Conservation (phyloP, 2,113 vertebrate genomes). For the Datnioides undecimradiatus region DNA sequence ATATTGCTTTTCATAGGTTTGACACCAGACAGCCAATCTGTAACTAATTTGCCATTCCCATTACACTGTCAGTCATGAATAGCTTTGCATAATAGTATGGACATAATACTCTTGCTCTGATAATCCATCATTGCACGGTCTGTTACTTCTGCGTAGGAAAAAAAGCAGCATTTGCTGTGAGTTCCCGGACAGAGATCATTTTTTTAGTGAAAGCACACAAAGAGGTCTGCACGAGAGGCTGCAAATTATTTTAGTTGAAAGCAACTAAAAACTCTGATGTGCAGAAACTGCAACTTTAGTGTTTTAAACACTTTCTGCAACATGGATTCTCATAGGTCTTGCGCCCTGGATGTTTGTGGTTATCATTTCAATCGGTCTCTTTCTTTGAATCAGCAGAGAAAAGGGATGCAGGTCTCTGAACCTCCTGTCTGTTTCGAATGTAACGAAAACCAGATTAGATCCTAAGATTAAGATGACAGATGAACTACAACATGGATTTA, state of each 20-base stretch:
- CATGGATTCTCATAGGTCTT: background rate
- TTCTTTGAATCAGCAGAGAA: background rate
- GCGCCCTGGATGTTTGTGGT: background rate
- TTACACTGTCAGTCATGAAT: constrained; percentile 28
- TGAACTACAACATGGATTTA: constrained; percentile 26
- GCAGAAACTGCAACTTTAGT: background rate
- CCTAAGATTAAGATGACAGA: constrained; percentile 39
- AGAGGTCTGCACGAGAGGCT: background rate
- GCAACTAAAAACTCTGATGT: background rate
- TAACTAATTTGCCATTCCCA: constrained; percentile 33
- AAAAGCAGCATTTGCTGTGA: background rate
- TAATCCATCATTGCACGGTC: constrained; percentile 53
- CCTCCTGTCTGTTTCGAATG: background rate
- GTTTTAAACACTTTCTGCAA: background rate
- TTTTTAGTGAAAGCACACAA: constrained; percentile 23
- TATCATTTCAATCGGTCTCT: constrained; percentile 7
- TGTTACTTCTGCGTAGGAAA: background rate
- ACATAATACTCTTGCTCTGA: constrained; percentile 26
- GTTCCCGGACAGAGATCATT: constrained; percentile 5
- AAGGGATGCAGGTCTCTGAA: too few relatives aligned
- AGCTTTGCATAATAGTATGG: constrained; percentile 31
- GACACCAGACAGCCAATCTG: constrained; percentile 20
- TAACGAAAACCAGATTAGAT: constrained; percentile 29
- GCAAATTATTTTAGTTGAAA: background rate
- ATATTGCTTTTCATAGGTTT: constrained; percentile 5